Conservation (phyloP, 2,113 vertebrate species). For the Pimephales promelas region DNA sequence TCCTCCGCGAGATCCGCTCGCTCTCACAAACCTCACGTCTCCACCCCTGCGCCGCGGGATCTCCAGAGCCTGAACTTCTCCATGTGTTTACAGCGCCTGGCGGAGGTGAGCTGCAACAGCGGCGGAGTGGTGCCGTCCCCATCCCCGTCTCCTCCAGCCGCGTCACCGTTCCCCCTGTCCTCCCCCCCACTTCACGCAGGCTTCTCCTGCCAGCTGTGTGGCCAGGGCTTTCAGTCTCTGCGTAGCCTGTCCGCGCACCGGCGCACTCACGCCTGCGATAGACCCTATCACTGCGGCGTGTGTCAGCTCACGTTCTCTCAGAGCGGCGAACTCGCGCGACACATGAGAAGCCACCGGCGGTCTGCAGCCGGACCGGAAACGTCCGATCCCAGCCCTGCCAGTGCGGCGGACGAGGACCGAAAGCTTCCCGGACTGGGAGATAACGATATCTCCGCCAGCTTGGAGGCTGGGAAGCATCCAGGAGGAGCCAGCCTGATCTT, state of each 20-base stretch:
- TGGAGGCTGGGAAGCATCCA: slow-evolving; percentile 69
- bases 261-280: slow-evolving; percentile 74
- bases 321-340: slow-evolving; percentile 78
- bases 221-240: slow-evolving; percentile 73
- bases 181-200: slow-evolving; percentile 29
- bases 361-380: slow-evolving; percentile 76
- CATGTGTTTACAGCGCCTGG: slow-evolving; percentile 73
- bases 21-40: slow-evolving; percentile 55
- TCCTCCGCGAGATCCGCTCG: slow-evolving; percentile 56
- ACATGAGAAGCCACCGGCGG: slow-evolving; percentile 78
- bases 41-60: slow-evolving; percentile 52
- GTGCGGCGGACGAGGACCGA: slow-evolving; percentile 82
- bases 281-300: slow-evolving; percentile 78
- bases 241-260: slow-evolving; percentile 76
- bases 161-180: slow-evolving; percentile 69
- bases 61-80: slow-evolving; percentile 86
- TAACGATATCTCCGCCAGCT: slow-evolving; percentile 72
- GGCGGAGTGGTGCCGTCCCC: slow-evolving; percentile 63
- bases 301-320: slow-evolving; percentile 78
- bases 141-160: slow-evolving; percentile 70
- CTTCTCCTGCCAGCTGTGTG: slow-evolving; percentile 74
- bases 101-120: slow-evolving; percentile 62
- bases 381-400: slow-evolving; percentile 70
- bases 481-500: slow-evolving; percentile 66
- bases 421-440: slow-evolving; percentile 80